phyloP scores from a whole-genome alignment of 2,113 vertebrate species.

The Ahaetulla prasina region DNA sequence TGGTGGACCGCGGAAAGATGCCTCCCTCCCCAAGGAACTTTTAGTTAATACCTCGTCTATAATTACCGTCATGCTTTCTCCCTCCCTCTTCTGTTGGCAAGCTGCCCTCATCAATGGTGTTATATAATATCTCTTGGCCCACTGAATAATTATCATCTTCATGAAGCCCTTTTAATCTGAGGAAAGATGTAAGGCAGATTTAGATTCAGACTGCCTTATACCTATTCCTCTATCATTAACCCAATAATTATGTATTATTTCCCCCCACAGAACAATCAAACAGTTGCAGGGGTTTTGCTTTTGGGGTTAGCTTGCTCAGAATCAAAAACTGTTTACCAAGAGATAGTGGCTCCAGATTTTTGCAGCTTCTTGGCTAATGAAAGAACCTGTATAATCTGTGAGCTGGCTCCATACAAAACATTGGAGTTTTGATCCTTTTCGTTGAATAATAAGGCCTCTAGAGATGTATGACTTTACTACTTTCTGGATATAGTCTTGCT shows the following conservation, averaged over 20 bases:
- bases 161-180: background rate
- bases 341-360: background rate
- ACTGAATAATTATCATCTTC: background rate
- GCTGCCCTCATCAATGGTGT: background rate
- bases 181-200: background rate
- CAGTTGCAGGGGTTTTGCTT: too few relatives aligned
- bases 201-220: background rate
- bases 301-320: background rate
- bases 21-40: background rate
- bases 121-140: constrained; percentile 8
- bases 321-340: background rate
- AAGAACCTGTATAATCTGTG: background rate
- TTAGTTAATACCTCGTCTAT: background rate
- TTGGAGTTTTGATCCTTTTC: background rate
- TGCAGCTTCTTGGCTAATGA: background rate
- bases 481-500: background rate
- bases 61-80: background rate
- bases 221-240: background rate
- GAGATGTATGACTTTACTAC: background rate
- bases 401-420: too few relatives aligned
- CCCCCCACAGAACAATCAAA: background rate
- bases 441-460: background rate
- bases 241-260: background rate
- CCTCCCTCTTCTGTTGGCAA: background rate
- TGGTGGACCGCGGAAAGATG: background rate